Conservation (phyloP, 2,113 vertebrate genomes). For the Oxygymnocypris stewartii region DNA sequence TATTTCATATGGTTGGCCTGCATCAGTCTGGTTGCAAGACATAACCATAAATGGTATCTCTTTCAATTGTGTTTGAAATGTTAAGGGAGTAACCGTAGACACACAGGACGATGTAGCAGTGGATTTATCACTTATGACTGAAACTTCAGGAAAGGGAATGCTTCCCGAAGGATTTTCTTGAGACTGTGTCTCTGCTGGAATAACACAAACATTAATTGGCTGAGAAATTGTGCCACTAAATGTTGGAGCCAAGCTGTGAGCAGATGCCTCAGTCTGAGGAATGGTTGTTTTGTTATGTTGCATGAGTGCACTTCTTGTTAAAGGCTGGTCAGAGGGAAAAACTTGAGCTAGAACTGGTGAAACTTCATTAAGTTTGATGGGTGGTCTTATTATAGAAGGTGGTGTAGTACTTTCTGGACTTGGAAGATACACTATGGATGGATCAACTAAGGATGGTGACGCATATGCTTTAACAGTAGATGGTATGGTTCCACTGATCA, state of each 20-base stretch:
- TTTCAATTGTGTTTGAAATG: constrained; percentile 8
- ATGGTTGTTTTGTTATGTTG: background rate
- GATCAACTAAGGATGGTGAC: background rate
- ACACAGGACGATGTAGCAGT: background rate
- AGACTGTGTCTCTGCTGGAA: constrained; percentile 21
- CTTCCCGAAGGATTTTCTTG: background rate
- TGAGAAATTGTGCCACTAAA: constrained; percentile 3
- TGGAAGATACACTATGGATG: background rate
- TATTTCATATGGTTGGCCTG: background rate
- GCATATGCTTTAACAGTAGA: constrained; percentile 23
- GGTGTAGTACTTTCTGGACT: background rate
- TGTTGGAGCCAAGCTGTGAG: constrained; percentile 16
- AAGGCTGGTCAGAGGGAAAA: constrained; percentile 9
- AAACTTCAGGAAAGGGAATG: background rate
- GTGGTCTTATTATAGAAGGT: background rate
- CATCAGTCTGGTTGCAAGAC: background rate
- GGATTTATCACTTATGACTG: background rate
- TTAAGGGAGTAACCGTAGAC: background rate
- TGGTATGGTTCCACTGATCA: constrained; percentile 4
- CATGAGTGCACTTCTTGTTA: constrained; percentile 4
- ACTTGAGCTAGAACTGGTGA: background rate
- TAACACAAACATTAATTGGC: constrained; percentile 21
- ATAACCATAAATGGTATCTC: background rate
- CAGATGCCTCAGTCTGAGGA: constrained; percentile 33
- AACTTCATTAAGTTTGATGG: background rate